phyloP scores from a whole-genome alignment of 2,888 invertebrate species.

The Brachylomia viminalis region DNA sequence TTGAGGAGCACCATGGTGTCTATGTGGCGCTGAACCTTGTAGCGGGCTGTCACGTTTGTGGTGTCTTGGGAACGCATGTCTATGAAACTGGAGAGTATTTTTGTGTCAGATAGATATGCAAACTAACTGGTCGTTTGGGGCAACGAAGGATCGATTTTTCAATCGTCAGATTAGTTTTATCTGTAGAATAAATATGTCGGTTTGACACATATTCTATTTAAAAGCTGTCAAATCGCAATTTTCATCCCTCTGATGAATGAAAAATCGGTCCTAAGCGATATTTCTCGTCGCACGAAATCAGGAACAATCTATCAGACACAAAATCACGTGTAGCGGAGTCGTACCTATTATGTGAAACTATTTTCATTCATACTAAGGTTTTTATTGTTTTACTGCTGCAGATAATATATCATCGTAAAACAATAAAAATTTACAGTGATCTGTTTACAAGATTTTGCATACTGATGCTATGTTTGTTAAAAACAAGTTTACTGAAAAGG shows the following conservation, averaged over 20 bases:
- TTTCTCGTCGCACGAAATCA: neutral
- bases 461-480: too few species aligned
- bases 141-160: neutral
- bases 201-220: neutral
- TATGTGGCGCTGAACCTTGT: constrained; percentile 92
- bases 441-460: too few species aligned
- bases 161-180: neutral
- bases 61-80: constrained; percentile 91
- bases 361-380: too few species aligned
- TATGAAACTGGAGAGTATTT: constrained; percentile 91
- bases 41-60: constrained; percentile 91
- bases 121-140: neutral
- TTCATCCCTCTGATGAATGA: too few species aligned
- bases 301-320: neutral
- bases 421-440: too few species aligned
- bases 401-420: too few species aligned
- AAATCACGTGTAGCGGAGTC: too few species aligned
- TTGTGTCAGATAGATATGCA: neutral
- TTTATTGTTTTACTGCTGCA: too few species aligned
- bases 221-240: neutral
- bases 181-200: neutral
- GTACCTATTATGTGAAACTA: too few species aligned
- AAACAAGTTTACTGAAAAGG: too few species aligned
- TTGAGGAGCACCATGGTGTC: constrained; percentile 95
- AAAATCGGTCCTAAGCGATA: neutral